Conservation (phyloP, 2,888 invertebrate species). For the Aphrophora alni region DNA sequence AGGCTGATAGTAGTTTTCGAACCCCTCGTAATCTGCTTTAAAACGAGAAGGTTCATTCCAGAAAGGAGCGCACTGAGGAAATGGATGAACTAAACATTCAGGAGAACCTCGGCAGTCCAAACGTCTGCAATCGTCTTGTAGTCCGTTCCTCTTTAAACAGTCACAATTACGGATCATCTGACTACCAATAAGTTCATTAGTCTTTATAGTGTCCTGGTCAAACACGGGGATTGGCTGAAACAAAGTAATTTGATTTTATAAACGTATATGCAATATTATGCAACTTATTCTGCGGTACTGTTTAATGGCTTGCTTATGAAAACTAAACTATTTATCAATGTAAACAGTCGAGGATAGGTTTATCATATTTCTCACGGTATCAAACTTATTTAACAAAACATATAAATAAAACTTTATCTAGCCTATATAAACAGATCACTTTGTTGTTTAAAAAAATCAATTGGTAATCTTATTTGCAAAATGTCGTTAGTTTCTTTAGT, state of each 20-base stretch:
- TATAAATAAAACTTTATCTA: too few species aligned
- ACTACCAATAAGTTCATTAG: conserved; percentile 39
- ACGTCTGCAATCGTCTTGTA: conserved; percentile 47
- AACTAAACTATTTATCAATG: too few species aligned
- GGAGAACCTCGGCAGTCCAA: conserved; percentile 45
- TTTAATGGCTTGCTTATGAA: too few species aligned
- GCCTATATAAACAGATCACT: too few species aligned
- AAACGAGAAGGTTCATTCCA: background rate
- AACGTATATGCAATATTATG: background rate
- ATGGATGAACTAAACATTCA: conserved; percentile 43
- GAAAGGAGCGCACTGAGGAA: conserved; percentile 47
- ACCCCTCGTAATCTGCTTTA: background rate
- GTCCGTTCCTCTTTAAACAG: conserved; percentile 47
- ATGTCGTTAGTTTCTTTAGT: too few species aligned
- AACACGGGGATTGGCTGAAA: background rate
- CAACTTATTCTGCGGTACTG: too few species aligned
- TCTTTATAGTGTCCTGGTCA: conserved; percentile 40
- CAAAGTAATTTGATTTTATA: background rate
- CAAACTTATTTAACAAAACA: too few species aligned
- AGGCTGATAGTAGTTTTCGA: too few species aligned
- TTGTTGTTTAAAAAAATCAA: too few species aligned
- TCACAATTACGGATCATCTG: conserved; percentile 41
- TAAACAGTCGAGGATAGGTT: too few species aligned
- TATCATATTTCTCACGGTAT: too few species aligned
- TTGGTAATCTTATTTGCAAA: too few species aligned